These are phyloP conservation scores for Tiliacea aurago DNA, from an alignment of 2,888 invertebrate species.

Conservation along the genomic window DNA sequence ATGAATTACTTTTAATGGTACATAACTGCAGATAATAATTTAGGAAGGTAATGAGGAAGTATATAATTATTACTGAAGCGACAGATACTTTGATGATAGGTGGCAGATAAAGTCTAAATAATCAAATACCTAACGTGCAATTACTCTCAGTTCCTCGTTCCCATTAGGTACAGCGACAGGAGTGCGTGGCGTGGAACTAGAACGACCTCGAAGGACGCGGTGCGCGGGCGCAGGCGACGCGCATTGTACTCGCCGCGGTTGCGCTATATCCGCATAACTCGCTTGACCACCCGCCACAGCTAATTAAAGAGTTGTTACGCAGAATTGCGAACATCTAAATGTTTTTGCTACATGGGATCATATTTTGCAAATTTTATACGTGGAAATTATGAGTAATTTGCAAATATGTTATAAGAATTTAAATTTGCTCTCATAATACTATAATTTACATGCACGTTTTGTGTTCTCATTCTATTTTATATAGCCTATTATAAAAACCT, in stretches of 20 bases:
- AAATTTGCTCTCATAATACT: conserved; percentile 11
- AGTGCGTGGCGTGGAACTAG: conserved; percentile 71
- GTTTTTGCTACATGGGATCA: conserved; percentile 56
- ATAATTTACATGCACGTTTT: background rate
- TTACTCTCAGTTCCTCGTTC: conserved; percentile 26
- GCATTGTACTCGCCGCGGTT: conserved; percentile 76
- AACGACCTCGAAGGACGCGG: conserved; percentile 86
- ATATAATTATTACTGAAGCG: background rate
- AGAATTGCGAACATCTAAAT: conserved; percentile 62
- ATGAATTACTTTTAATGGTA: background rate
- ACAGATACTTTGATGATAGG: background rate
- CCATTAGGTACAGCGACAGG: conserved; percentile 42
- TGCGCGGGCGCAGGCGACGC: conserved; percentile 56
- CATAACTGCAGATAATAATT: conserved; percentile 7
- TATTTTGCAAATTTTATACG: conserved; percentile 43
- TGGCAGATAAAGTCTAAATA: conserved; percentile 10
- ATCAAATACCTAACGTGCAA: conserved; percentile 20
- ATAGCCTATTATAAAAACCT: background rate
- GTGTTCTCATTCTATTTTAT: background rate
- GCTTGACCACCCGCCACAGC: conserved; percentile 72
- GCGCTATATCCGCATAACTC: conserved; percentile 88
- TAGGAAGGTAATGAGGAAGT: background rate
- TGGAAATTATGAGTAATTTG: conserved; percentile 33
- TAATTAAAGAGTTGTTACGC: conserved; percentile 69
- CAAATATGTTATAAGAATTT: conserved; percentile 21